Evolutionary conservation across 2,113 vertebrate genomes (phyloP).

Genomic region (Amphiprion percula): DNA sequence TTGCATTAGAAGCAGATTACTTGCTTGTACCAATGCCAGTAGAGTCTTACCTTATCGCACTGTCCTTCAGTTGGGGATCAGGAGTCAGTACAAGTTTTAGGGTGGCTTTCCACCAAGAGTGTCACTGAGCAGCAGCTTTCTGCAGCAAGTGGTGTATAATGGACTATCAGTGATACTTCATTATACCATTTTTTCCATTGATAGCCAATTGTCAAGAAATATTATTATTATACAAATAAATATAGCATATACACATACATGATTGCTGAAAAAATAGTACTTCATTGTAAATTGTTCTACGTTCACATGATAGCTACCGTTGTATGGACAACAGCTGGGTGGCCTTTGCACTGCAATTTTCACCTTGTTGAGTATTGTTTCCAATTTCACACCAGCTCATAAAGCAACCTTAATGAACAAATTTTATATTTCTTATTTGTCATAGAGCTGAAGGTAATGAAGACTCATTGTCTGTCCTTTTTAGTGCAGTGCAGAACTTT

Average conservation of each 20-base stretch:
- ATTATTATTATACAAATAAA: slow-evolving; percentile 56
- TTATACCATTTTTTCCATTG: slow-evolving; percentile 31
- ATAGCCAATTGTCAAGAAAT: slow-evolving; percentile 59
- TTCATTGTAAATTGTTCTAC: slow-evolving; percentile 39
- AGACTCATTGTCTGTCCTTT: neutral
- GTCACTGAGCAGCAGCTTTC: slow-evolving; percentile 38
- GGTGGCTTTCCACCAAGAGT: slow-evolving; percentile 39
- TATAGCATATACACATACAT: slow-evolving; percentile 61
- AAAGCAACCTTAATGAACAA: slow-evolving; percentile 2
- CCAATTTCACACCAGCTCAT: neutral
- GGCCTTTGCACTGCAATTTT: slow-evolving; percentile 4
- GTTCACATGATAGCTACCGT: neutral
- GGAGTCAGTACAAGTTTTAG: slow-evolving; percentile 31
- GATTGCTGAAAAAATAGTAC: slow-evolving; percentile 42
- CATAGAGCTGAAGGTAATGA: slow-evolving; percentile 20
- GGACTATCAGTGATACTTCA: slow-evolving; percentile 4
- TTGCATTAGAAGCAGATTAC: slow-evolving; percentile 33
- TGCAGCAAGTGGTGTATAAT: slow-evolving; percentile 21
- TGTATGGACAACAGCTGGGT: slow-evolving; percentile 3
- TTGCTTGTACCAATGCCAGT: slow-evolving; percentile 15
- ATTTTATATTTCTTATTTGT: neutral
- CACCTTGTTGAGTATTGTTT: slow-evolving; percentile 8
- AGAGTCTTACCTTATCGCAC: slow-evolving; percentile 7
- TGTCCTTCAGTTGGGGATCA: slow-evolving; percentile 28
- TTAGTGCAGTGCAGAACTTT: slow-evolving; percentile 9